Conservation (phyloP, 2,113 vertebrate species). For the Xiphias gladius region DNA sequence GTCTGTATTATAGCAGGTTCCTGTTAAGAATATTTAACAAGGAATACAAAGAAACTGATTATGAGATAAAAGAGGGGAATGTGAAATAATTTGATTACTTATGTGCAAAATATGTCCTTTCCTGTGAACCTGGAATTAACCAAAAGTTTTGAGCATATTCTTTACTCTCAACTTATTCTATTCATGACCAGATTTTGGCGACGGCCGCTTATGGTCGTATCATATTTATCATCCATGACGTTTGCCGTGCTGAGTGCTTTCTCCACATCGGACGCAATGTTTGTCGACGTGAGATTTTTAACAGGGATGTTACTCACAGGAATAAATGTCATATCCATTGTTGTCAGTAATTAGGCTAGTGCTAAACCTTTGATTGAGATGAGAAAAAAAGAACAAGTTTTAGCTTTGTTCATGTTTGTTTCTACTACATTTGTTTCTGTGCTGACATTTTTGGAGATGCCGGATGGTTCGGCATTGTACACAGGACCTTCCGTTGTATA, state of each 20-base stretch:
- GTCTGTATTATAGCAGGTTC: background rate
- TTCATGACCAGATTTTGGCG: conserved; percentile 79
- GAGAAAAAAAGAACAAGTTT: background rate
- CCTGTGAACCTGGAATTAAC: no score
- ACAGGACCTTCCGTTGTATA: conserved; percentile 80
- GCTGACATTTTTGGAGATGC: conserved; percentile 69
- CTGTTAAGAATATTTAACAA: no score
- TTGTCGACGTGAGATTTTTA: conserved; percentile 80
- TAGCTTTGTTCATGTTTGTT: no score
- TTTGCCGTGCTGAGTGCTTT: conserved; percentile 82
- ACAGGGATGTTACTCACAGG: conserved; percentile 82
- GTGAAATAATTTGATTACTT: background rate
- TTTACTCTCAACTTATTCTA: conserved; percentile 2
- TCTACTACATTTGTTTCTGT: no score
- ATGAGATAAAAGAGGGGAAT: no score
- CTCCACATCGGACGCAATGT: conserved; percentile 80
- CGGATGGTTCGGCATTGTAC: conserved; percentile 82
- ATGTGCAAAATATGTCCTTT: background rate
- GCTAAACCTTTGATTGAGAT: background rate
- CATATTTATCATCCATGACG: conserved; percentile 71
- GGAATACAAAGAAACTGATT: background rate
- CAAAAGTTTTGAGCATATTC: background rate
- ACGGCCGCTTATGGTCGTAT: conserved; percentile 76
- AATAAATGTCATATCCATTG: conserved; percentile 79
- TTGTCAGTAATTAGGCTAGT: conserved; percentile 75